Percentiles rank a stretch among this genome's conserved stretches.
These are phyloP conservation scores for Conus ventricosus DNA, from an alignment of 1,140 invertebrate species.

Conservation along the genomic window DNA sequence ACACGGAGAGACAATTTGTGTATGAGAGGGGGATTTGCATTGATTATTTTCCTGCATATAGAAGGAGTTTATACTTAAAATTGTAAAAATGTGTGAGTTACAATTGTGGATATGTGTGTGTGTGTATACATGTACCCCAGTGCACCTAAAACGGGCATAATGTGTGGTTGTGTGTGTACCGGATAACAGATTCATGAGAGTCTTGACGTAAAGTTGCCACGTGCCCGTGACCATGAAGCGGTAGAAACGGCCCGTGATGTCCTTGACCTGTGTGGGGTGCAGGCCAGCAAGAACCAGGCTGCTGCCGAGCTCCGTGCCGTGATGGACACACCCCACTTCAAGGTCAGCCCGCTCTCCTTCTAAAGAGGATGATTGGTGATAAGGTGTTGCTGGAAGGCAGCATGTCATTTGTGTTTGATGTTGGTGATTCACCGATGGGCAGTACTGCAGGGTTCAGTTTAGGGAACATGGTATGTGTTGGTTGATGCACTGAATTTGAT, in stretches of 20 bases:
- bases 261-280: constrained; percentile 44
- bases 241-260: constrained; percentile 50
- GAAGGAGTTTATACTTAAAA: not conserved
- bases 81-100: too few species aligned
- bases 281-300: constrained; percentile 37
- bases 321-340: constrained; percentile 54
- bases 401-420: too few species aligned
- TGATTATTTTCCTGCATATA: not conserved
- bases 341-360: constrained; percentile 32
- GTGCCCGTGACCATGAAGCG: constrained; percentile 41
- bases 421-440: too few species aligned
- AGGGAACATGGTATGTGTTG: too few species aligned
- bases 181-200: constrained; percentile 55
- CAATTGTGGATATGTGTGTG: too few species aligned
- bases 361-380: too few species aligned
- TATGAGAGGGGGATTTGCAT: not conserved
- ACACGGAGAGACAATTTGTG: too few species aligned
- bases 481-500: too few species aligned
- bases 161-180: not conserved
- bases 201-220: constrained; percentile 52
- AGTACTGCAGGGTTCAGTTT: too few species aligned
- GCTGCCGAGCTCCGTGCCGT: constrained; percentile 51
- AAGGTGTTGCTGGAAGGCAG: too few species aligned
- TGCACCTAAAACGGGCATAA: too few species aligned
- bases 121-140: too few species aligned